Conservation (phyloP, 2,797 vertebrate genomes). For the Phrynocephalus vlangalii region DNA sequence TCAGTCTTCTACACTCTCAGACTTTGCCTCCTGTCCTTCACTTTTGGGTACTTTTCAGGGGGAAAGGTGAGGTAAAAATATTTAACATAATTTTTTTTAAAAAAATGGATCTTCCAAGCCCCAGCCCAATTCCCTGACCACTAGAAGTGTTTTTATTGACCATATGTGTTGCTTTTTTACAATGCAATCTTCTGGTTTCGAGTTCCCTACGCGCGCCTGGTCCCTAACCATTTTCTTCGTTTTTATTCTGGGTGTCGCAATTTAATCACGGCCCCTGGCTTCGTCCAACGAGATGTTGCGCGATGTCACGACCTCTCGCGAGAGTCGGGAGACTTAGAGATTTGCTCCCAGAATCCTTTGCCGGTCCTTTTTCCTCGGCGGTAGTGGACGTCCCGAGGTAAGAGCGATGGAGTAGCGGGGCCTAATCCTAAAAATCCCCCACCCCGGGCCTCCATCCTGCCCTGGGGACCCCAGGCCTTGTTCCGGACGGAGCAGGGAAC, state of each 20-base stretch:
- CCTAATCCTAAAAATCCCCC: neutral
- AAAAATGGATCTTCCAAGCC: too few relatives aligned
- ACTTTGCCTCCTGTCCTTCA: too few relatives aligned
- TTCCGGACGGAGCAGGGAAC: neutral
- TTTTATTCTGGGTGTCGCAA: rapidly evolving
- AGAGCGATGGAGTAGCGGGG: rapidly evolving
- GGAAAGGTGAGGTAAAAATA: too few relatives aligned
- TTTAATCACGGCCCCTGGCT: neutral
- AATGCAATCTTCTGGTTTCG: too few relatives aligned
- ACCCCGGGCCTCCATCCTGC: neutral
- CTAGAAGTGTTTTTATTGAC: too few relatives aligned
- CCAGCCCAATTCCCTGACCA: too few relatives aligned
- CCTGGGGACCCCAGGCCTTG: too few relatives aligned
- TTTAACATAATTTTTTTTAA: too few relatives aligned
- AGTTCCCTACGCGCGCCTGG: too few relatives aligned
- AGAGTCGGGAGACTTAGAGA: neutral
- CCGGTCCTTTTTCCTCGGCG: conserved; percentile 27
- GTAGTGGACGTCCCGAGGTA: conserved; percentile 37
- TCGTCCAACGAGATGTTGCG: rapidly evolving
- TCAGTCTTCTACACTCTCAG: too few relatives aligned
- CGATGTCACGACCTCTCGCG: conserved; percentile 7
- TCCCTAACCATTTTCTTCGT: neutral
- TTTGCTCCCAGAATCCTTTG: neutral
- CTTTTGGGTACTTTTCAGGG: too few relatives aligned
- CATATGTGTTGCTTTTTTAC: too few relatives aligned